phyloP scores from a whole-genome alignment of 2,797 vertebrate species.

The Urocyon cinereoargenteus region DNA sequence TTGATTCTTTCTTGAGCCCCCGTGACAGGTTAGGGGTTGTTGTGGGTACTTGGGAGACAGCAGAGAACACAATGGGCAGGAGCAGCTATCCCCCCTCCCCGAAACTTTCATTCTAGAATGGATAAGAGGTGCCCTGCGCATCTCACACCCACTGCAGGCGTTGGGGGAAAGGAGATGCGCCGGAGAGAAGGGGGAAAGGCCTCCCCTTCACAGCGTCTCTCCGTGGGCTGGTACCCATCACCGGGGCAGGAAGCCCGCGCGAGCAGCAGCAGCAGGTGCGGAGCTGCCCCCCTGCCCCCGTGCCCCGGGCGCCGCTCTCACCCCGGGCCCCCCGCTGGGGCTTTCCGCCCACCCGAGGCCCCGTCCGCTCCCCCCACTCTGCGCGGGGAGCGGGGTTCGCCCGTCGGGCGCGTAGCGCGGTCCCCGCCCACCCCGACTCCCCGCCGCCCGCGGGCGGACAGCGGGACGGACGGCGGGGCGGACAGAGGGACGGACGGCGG shows the following conservation, averaged over 20 bases:
- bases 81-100: background rate
- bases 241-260: background rate
- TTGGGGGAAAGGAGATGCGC: background rate
- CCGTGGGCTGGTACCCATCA: background rate
- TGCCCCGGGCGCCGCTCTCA: too few species aligned
- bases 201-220: background rate
- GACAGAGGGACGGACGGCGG: too few species aligned
- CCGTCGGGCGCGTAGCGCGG: rapidly evolving
- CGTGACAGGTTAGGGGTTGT: background rate
- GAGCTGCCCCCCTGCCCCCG: too few species aligned
- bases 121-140: too few species aligned
- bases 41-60: background rate
- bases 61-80: background rate
- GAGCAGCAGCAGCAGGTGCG: too few species aligned
- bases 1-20: background rate
- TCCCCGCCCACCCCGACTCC: background rate
- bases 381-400: background rate
- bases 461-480: too few species aligned
- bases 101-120: background rate
- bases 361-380: background rate
- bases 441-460: background rate
- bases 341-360: too few species aligned
- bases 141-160: background rate
- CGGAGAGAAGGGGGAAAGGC: background rate
- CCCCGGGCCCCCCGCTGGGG: too few species aligned